A percentile compares a stretch with the other conserved stretches of the same genome.
phyloP scores from a whole-genome alignment of 2,113 vertebrate species.

The Brachionichthys hirsutus region DNA sequence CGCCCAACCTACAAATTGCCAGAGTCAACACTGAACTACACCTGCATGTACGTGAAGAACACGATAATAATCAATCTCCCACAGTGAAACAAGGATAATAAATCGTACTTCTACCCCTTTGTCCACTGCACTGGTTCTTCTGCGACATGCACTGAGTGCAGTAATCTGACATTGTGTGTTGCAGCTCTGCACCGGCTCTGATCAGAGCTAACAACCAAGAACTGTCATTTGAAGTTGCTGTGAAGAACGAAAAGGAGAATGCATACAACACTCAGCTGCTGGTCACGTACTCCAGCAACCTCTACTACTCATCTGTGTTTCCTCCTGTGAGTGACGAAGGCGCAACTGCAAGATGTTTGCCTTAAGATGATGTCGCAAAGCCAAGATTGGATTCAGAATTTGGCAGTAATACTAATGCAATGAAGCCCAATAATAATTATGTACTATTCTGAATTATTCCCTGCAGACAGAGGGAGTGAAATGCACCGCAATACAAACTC shows the following conservation, averaged over 20 bases:
- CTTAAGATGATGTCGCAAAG: not conserved
- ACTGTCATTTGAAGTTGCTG: slow-evolving; percentile 77
- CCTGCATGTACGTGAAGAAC: too few relatives aligned
- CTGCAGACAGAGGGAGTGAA: slow-evolving; percentile 83
- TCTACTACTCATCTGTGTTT: slow-evolving; percentile 85
- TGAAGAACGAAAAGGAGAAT: slow-evolving; percentile 86
- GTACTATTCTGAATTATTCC: not conserved
- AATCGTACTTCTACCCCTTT: too few relatives aligned
- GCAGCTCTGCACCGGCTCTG: slow-evolving; percentile 78
- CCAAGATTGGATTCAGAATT: too few relatives aligned
- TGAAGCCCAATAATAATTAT: not conserved
- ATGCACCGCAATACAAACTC: slow-evolving; percentile 76
- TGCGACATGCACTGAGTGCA: not conserved
- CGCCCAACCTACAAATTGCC: too few relatives aligned
- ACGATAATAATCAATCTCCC: too few relatives aligned
- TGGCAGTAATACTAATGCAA: too few relatives aligned
- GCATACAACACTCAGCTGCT: slow-evolving; percentile 86
- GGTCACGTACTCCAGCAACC: slow-evolving; percentile 81
- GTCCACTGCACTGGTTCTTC: not conserved
- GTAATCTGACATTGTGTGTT: slow-evolving; percentile 51
- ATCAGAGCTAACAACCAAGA: slow-evolving; percentile 82
- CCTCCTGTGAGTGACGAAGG: slow-evolving; percentile 73
- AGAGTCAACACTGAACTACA: too few relatives aligned
- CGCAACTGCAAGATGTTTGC: not conserved
- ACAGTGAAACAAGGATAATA: too few relatives aligned